A percentile compares a stretch with the other conserved stretches of the same genome.
phyloP scores from a whole-genome alignment of 2,113 vertebrate genomes.

The Rhinoderma darwinii region DNA sequence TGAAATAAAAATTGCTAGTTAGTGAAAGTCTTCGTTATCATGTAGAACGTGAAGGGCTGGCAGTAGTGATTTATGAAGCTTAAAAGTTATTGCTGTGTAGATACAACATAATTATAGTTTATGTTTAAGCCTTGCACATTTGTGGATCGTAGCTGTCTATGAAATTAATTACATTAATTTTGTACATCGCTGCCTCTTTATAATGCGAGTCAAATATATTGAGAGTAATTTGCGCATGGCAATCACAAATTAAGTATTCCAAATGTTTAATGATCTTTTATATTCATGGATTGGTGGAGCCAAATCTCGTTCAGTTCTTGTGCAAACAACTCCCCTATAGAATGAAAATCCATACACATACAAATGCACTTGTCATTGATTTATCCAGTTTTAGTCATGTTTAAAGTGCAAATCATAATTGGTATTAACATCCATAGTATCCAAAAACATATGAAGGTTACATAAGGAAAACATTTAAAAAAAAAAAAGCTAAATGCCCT shows the following conservation, averaged over 20 bases:
- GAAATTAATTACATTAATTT: constrained; percentile 56
- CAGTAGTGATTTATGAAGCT: constrained; percentile 54
- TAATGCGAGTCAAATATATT: constrained; percentile 35
- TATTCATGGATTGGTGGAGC: not conserved
- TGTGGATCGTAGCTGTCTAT: constrained; percentile 45
- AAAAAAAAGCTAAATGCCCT: no score
- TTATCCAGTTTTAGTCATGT: no score
- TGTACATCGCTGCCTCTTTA: constrained; percentile 54
- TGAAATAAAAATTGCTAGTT: not conserved
- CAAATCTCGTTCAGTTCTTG: not conserved
- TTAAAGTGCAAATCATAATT: no score
- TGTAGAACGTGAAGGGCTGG: constrained; percentile 22
- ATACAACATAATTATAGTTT: constrained; percentile 56
- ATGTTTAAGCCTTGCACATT: constrained; percentile 43
- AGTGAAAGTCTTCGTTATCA: constrained; percentile 24
- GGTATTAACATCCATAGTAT: no score
- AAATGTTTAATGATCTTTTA: not conserved
- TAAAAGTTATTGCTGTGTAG: constrained; percentile 51
- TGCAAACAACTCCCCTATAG: not conserved
- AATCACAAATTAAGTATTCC: constrained; percentile 12
- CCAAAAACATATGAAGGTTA: no score
- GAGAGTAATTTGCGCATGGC: constrained; percentile 29
- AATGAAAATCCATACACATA: not conserved
- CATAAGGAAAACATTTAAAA: no score
- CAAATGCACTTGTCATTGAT: not conserved